Evolutionary conservation across 2,797 vertebrate genomes (phyloP).

Genomic region (Pseudomugil gertrudae): DNA sequence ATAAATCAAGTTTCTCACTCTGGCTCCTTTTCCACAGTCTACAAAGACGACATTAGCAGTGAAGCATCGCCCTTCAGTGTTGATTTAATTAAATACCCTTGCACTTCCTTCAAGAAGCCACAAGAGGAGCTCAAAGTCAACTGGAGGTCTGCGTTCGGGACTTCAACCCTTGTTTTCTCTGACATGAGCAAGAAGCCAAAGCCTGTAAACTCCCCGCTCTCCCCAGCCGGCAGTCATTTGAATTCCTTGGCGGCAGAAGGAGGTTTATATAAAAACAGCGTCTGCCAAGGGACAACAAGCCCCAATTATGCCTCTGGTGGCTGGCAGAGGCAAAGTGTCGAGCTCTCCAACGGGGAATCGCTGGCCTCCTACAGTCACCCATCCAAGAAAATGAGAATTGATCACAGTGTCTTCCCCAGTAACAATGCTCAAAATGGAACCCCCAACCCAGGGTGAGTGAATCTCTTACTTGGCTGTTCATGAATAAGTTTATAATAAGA

Average conservation of each 20-base stretch:
- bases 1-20: constrained; percentile 54
- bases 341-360: constrained; percentile 73
- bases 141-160: constrained; percentile 88
- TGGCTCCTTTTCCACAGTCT: constrained; percentile 73
- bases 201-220: constrained; percentile 57
- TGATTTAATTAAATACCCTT: constrained; percentile 88
- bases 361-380: constrained; percentile 80
- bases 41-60: constrained; percentile 56
- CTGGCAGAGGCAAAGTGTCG: constrained; percentile 73
- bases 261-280: constrained; percentile 67
- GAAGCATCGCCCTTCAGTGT: constrained; percentile 64
- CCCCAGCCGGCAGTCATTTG: constrained; percentile 68
- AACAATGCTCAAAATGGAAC: constrained; percentile 67
- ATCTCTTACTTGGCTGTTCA: constrained; percentile 59
- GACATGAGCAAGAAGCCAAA: constrained; percentile 81
- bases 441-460: constrained; percentile 69
- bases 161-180: constrained; percentile 88
- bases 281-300: constrained; percentile 76
- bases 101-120: constrained; percentile 87
- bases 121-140: constrained; percentile 89
- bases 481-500: constrained; percentile 75
- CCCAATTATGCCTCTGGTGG: constrained; percentile 81
- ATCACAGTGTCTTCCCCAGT: constrained; percentile 71
- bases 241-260: constrained; percentile 72
- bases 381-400: constrained; percentile 90